These are phyloP conservation scores for Cantharis lateralis DNA, from an alignment of 2,888 invertebrate species.

Conservation along the genomic window DNA sequence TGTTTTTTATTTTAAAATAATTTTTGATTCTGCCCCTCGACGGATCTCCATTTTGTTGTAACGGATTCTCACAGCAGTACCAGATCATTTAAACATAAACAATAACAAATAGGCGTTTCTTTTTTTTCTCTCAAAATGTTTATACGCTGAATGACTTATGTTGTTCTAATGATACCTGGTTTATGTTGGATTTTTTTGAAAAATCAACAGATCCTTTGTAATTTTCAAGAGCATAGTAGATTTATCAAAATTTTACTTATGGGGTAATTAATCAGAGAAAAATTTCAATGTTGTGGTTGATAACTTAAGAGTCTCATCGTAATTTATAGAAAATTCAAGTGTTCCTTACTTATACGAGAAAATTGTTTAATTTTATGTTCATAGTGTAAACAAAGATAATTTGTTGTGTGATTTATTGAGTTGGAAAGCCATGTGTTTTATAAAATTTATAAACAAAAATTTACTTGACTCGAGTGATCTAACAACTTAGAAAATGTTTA, in stretches of 20 bases:
- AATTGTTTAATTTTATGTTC: conserved; percentile 17
- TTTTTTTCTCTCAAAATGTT: conserved; percentile 5
- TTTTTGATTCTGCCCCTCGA: background rate
- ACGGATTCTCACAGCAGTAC: background rate
- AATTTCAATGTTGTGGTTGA: background rate
- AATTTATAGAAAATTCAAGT: background rate
- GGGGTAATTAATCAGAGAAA: background rate
- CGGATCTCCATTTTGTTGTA: conserved; percentile 21
- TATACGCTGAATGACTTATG: conserved; percentile 14
- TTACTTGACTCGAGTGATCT: conserved; percentile 16
- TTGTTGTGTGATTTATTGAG: conserved; percentile 37
- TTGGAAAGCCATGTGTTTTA: conserved; percentile 35
- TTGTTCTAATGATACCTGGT: conserved; percentile 22
- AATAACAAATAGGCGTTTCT: conserved; percentile 27
- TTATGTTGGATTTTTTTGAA: conserved; percentile 5
- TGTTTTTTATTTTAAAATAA: background rate
- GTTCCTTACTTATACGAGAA: conserved; percentile 1
- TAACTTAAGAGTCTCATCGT: background rate
- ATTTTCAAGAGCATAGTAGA: background rate
- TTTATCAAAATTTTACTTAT: background rate
- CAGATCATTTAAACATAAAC: conserved; percentile 18
- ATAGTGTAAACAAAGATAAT: conserved; percentile 34
- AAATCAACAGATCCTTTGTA: conserved; percentile 10
- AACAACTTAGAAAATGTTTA: conserved; percentile 32
- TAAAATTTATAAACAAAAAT: conserved; percentile 36